Percentiles rank a stretch among this genome's conserved stretches.
Evolutionary conservation across 1,140 invertebrate genomes (phyloP).

Genomic region (Leptinotarsa defecta): DNA sequence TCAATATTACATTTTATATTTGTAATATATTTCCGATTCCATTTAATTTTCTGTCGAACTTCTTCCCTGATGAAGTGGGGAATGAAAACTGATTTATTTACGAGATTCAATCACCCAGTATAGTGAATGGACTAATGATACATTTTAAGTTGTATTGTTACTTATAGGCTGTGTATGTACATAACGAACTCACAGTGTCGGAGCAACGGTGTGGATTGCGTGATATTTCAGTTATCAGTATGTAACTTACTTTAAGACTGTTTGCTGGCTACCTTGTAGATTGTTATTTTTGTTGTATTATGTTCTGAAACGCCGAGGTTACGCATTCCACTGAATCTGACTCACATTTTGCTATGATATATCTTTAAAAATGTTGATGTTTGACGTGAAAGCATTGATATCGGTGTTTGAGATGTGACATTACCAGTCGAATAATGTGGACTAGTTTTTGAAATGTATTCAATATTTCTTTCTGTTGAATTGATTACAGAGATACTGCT

Average conservation of each 20-base stretch:
- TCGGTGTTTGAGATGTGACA: no score
- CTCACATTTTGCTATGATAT: no score
- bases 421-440: no score
- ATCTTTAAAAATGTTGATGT: no score
- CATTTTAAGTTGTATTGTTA: constrained; percentile 39
- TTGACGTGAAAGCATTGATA: no score
- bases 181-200: constrained; percentile 47
- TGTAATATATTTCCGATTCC: background rate
- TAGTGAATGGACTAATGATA: constrained; percentile 20
- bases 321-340: constrained; percentile 15
- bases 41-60: constrained; percentile 17
- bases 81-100: constrained; percentile 11
- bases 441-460: no score
- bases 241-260: constrained; percentile 54
- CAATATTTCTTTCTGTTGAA: no score
- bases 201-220: constrained; percentile 46
- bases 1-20: no score
- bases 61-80: background rate
- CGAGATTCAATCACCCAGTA: background rate
- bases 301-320: constrained; percentile 1
- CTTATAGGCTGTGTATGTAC: constrained; percentile 55
- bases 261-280: constrained; percentile 49
- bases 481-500: no score
- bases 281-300: constrained; percentile 46
- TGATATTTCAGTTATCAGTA: constrained; percentile 49